These are phyloP conservation scores for Ginglymostoma cirratum DNA, from an alignment of 2,113 vertebrate genomes.

Conservation along the genomic window DNA sequence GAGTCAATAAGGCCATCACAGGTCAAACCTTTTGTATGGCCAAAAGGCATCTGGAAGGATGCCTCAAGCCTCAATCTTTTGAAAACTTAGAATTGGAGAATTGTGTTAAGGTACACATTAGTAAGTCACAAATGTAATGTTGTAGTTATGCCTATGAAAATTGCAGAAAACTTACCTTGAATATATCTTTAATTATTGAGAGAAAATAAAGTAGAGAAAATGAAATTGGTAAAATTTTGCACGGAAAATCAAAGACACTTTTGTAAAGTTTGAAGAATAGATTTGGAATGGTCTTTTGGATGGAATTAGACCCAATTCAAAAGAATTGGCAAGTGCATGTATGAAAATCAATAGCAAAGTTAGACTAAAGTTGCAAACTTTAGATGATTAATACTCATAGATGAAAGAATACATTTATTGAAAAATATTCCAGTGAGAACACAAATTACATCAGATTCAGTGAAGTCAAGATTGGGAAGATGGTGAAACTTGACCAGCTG, in stretches of 20 bases:
- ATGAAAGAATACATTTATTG: neutral
- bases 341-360: neutral
- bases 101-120: neutral
- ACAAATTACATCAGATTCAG: neutral
- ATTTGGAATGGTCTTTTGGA: too few relatives aligned
- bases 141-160: neutral
- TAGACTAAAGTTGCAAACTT: neutral
- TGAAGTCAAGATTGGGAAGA: neutral
- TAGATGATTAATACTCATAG: neutral
- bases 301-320: too few relatives aligned
- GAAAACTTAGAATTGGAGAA: neutral
- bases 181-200: neutral
- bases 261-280: neutral
- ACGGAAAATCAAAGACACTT: neutral
- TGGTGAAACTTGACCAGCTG: neutral
- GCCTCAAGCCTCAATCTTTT: neutral
- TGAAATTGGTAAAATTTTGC: neutral
- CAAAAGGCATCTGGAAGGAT: neutral
- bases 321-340: neutral
- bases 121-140: neutral
- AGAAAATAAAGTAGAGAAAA: neutral
- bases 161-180: neutral
- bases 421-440: neutral
- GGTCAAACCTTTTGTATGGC: neutral
- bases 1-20: neutral